A percentile compares a stretch with the other conserved stretches of the same genome.
These are phyloP conservation scores for Eupithecia abbreviata DNA, from an alignment of 2,888 invertebrate species.

Conservation along the genomic window DNA sequence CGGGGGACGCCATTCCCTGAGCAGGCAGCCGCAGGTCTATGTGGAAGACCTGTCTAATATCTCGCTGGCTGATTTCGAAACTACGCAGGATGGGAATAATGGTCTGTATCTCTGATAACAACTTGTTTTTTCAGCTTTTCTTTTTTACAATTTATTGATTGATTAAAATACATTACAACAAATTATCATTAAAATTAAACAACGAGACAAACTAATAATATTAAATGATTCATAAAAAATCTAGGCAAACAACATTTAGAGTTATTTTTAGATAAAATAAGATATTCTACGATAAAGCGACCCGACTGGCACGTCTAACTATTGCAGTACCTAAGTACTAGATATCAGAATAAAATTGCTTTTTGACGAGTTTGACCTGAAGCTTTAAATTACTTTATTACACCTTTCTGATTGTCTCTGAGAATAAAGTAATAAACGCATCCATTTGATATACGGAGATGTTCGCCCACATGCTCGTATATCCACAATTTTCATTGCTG, in stretches of 20 bases:
- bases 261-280: neutral
- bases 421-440: conserved; percentile 17
- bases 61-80: conserved; percentile 76
- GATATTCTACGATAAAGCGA: neutral
- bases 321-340: neutral
- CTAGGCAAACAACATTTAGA: neutral
- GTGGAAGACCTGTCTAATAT: conserved; percentile 77
- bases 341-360: conserved; percentile 9
- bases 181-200: no score
- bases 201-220: no score
- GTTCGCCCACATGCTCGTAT: conserved; percentile 36
- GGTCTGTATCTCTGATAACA: conserved; percentile 62
- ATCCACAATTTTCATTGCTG: conserved; percentile 30
- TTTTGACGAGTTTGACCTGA: conserved; percentile 6
- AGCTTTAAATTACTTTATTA: conserved; percentile 14
- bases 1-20: conserved; percentile 75
- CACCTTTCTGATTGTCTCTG: conserved; percentile 4
- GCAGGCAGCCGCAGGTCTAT: conserved; percentile 74
- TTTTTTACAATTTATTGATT: neutral
- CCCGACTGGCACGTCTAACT: neutral
- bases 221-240: no score
- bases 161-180: no score
- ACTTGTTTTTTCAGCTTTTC: neutral
- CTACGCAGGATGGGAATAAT: conserved; percentile 73
- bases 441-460: conserved; percentile 21